phyloP scores from a whole-genome alignment of 2,113 vertebrate species.

The Rhinolophus ferrumequinum region DNA sequence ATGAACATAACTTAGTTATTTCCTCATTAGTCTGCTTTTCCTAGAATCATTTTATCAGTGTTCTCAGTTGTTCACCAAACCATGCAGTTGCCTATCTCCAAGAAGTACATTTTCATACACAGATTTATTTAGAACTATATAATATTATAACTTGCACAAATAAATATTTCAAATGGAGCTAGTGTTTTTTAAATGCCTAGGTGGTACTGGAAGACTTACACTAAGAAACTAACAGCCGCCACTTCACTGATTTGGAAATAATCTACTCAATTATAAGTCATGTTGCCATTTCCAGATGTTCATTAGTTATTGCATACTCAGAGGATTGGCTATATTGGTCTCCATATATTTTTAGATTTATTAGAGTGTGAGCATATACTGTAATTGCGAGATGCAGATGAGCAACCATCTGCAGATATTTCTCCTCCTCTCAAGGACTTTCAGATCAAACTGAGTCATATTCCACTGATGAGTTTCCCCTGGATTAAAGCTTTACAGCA shows the following conservation, averaged over 20 bases:
- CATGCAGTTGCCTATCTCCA: not conserved
- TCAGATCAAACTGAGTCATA: conserved; percentile 78
- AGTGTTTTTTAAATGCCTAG: conserved; percentile 50
- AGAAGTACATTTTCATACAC: not conserved
- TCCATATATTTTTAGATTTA: conserved; percentile 76
- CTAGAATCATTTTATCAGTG: not conserved
- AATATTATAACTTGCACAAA: not conserved
- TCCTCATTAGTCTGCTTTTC: not conserved
- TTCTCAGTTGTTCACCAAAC: not conserved
- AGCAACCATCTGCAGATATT: conserved; percentile 79
- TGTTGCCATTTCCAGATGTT: conserved; percentile 74
- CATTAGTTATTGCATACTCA: conserved; percentile 79
- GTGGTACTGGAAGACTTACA: not conserved
- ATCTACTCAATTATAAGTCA: conserved; percentile 66
- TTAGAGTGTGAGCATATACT: conserved; percentile 77
- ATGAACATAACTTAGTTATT: not conserved
- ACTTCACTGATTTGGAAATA: conserved; percentile 69
- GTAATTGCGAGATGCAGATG: conserved; percentile 78
- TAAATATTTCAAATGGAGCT: not conserved
- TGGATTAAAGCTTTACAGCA: conserved; percentile 76
- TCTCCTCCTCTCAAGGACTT: conserved; percentile 78
- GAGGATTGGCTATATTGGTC: conserved; percentile 74
- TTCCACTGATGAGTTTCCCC: conserved; percentile 78
- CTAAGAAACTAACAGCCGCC: conserved; percentile 43
- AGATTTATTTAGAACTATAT: not conserved